These are phyloP conservation scores for Girardinichthys multiradiatus DNA, from an alignment of 2,113 vertebrate genomes.

Conservation along the genomic window DNA sequence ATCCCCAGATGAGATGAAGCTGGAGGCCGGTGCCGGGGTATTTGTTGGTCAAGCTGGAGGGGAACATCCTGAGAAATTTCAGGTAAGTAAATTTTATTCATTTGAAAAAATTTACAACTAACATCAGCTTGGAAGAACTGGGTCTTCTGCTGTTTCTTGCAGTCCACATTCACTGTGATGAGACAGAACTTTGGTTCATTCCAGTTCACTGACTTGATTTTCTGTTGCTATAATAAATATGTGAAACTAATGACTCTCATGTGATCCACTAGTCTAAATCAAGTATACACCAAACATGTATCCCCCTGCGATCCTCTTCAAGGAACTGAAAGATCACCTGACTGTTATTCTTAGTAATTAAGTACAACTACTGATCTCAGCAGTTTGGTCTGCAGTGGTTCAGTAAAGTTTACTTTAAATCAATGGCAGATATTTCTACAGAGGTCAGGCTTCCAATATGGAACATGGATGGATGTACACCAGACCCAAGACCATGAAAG, in stretches of 20 bases:
- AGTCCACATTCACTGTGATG: neutral
- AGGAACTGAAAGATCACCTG: slow-evolving; percentile 54
- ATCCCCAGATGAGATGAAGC: slow-evolving; percentile 84
- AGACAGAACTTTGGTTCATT: slow-evolving; percentile 2
- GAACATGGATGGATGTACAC: no score
- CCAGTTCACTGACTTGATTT: slow-evolving; percentile 26
- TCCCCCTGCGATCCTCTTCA: slow-evolving; percentile 11
- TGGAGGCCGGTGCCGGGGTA: slow-evolving; percentile 85
- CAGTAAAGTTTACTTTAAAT: neutral
- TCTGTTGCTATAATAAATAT: slow-evolving; percentile 4
- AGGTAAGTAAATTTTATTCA: slow-evolving; percentile 77
- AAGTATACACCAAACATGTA: slow-evolving; percentile 33
- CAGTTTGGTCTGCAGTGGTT: slow-evolving; percentile 20
- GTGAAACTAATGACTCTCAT: slow-evolving; percentile 50
- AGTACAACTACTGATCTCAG: slow-evolving; percentile 29
- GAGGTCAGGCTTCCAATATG: no score
- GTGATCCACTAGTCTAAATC: slow-evolving; percentile 71
- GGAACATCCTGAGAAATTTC: slow-evolving; percentile 86
- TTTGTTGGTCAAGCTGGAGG: slow-evolving; percentile 93
- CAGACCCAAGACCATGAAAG: no score
- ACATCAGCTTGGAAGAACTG: no score
- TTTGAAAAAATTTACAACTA: no score
- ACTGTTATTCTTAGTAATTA: slow-evolving; percentile 30
- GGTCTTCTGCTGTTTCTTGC: neutral
- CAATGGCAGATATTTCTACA: no score